These are phyloP conservation scores for Drosophila seguyi DNA, from an alignment of 1,140 invertebrate genomes.

Conservation along the genomic window DNA sequence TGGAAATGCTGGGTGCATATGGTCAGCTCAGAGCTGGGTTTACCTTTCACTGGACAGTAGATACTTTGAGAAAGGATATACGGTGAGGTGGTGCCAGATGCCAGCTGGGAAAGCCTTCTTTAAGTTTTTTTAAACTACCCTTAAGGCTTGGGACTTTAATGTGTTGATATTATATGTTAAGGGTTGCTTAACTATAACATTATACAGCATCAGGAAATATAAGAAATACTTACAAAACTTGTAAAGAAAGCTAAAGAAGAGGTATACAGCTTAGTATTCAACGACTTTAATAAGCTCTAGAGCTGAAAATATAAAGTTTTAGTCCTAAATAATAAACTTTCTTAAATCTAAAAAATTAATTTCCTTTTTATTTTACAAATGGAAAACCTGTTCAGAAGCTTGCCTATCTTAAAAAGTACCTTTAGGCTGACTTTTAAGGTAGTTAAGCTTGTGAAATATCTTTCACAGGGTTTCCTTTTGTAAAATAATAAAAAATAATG, in stretches of 20 bases:
- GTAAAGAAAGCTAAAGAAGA: background rate
- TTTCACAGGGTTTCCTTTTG: background rate
- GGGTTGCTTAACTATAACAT: constrained; percentile 1
- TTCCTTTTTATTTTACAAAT: too few relatives aligned
- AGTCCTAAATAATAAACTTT: too few relatives aligned
- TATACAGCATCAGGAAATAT: background rate
- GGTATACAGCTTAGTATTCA: background rate
- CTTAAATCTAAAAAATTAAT: too few relatives aligned
- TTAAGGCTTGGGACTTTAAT: background rate
- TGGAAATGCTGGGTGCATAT: constrained; percentile 31
- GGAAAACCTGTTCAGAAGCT: too few relatives aligned
- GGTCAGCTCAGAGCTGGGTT: background rate
- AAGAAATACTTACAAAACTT: background rate
- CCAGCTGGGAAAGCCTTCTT: constrained; percentile 16
- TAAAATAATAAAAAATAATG: background rate
- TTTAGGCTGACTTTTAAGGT: background rate
- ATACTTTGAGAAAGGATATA: constrained; percentile 1
- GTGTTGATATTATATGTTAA: background rate
- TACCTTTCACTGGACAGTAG: constrained; percentile 62
- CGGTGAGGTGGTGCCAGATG: constrained; percentile 29
- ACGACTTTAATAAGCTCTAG: too few relatives aligned
- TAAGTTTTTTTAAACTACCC: constrained; percentile 8
- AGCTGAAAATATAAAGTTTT: background rate
- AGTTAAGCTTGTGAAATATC: background rate
- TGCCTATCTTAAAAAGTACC: too few relatives aligned